Percentiles rank a stretch among this genome's conserved stretches.
Conservation (phyloP, 2,113 vertebrate species). For the Phocoena sinus region DNA sequence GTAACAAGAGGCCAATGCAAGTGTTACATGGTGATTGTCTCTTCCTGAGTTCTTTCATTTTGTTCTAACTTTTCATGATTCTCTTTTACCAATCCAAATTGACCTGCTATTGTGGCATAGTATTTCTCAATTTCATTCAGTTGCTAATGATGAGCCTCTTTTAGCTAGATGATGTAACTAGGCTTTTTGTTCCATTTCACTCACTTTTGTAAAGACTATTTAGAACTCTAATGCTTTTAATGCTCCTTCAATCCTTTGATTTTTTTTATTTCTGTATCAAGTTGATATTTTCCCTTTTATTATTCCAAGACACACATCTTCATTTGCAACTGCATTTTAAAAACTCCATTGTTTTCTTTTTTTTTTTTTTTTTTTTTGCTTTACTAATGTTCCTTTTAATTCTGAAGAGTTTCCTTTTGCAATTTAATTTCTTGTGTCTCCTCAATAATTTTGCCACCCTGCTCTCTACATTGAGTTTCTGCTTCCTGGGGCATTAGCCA, state of each 20-base stretch:
- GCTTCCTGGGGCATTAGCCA: conserved; percentile 80
- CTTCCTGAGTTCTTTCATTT: conserved; percentile 72
- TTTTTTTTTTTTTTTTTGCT: conserved; percentile 84
- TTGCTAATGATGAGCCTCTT: conserved; percentile 90
- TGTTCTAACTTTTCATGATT: conserved; percentile 88
- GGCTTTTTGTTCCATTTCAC: conserved; percentile 87
- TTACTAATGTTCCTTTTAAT: conserved; percentile 79
- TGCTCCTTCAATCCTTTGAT: conserved; percentile 90
- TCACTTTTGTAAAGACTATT: not conserved
- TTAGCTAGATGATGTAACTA: conserved; percentile 86
- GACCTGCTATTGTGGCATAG: conserved; percentile 82
- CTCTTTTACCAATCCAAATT: conserved; percentile 86
- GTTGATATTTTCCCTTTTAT: conserved; percentile 90
- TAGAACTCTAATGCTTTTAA: conserved; percentile 88
- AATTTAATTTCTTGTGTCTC: conserved; percentile 93
- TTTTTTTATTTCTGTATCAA: conserved; percentile 89
- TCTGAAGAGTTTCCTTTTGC: conserved; percentile 88
- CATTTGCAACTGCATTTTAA: conserved; percentile 90
- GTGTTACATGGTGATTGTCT: not conserved
- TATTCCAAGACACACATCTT: conserved; percentile 86
- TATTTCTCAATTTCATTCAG: conserved; percentile 90
- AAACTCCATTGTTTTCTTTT: conserved; percentile 81
- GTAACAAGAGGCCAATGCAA: not conserved
- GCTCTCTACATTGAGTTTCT: conserved; percentile 86
- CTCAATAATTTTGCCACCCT: conserved; percentile 87